Conservation (phyloP, 1,140 invertebrate genomes). For the Cherax destructor region DNA sequence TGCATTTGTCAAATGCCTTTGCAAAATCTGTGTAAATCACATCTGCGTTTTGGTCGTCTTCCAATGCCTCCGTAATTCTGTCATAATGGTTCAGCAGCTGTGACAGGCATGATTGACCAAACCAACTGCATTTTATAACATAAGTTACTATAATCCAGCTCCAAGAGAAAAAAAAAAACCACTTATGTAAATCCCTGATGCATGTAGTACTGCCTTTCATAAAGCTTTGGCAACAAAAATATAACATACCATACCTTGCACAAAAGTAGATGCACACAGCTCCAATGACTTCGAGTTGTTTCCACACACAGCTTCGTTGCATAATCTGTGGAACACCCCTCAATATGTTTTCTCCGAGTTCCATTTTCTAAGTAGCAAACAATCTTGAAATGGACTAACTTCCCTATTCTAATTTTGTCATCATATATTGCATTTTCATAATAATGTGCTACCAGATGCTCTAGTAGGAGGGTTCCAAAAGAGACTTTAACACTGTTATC, state of each 20-base stretch:
- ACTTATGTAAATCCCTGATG: too few relatives aligned
- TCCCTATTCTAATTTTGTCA: background rate
- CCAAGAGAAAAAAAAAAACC: too few relatives aligned
- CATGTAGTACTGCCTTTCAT: too few relatives aligned
- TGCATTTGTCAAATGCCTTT: too few relatives aligned
- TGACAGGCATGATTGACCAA: too few relatives aligned
- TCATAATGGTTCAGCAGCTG: too few relatives aligned
- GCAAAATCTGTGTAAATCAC: too few relatives aligned
- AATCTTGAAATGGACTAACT: background rate
- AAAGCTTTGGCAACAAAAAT: background rate
- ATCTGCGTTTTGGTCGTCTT: too few relatives aligned
- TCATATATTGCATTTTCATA: background rate
- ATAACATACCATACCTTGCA: constrained; percentile 16
- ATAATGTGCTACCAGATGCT: constrained; percentile 32
- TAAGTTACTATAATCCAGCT: background rate
- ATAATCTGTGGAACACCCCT: constrained; percentile 7
- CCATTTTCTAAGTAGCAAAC: background rate
- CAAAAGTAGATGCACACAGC: constrained; percentile 26
- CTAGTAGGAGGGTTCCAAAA: constrained; percentile 31
- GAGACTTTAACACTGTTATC: constrained; percentile 1
- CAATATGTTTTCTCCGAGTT: constrained; percentile 36
- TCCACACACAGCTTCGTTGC: constrained; percentile 30
- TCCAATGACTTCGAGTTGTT: constrained; percentile 45
- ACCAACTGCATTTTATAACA: background rate
- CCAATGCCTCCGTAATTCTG: too few relatives aligned